A percentile compares a stretch with the other conserved stretches of the same genome.
These are phyloP conservation scores for Macrobrachium nipponense DNA, from an alignment of 1,140 invertebrate genomes.

Conservation along the genomic window DNA sequence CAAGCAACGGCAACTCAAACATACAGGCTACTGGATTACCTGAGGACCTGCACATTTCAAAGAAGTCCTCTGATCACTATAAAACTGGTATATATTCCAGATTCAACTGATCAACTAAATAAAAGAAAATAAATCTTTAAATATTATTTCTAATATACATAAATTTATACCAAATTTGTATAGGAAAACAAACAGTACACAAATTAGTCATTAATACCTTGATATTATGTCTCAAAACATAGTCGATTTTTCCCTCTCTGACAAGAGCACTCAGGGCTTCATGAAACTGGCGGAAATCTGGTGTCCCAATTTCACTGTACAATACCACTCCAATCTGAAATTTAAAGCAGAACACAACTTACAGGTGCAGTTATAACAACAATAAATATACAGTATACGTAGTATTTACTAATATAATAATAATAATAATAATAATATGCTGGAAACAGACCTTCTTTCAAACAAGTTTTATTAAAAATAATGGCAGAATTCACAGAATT, in stretches of 20 bases:
- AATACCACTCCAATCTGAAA: conserved; percentile 78
- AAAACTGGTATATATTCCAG: no score
- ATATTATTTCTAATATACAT: background rate
- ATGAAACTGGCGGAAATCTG: conserved; percentile 81
- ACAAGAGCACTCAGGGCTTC: conserved; percentile 77
- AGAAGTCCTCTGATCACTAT: no score
- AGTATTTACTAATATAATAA: background rate
- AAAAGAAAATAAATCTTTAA: no score
- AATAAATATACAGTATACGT: background rate
- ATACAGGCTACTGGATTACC: no score
- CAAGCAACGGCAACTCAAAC: no score
- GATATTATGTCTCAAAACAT: conserved; percentile 87
- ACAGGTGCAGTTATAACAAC: conserved; percentile 68
- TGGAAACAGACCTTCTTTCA: no score
- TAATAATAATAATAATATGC: conserved; percentile 17
- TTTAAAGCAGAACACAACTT: conserved; percentile 74
- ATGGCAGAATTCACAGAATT: no score
- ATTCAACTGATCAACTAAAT: no score
- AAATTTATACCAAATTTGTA: background rate
- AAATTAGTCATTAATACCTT: conserved; percentile 69
- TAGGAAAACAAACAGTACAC: conserved; percentile 24
- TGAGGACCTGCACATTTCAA: no score
- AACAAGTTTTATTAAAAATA: no score
- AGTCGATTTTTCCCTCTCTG: conserved; percentile 80
- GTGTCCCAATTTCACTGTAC: conserved; percentile 87